Evolutionary conservation across 1,140 invertebrate species (phyloP).

Genomic region (Lepidurus arcticus): DNA sequence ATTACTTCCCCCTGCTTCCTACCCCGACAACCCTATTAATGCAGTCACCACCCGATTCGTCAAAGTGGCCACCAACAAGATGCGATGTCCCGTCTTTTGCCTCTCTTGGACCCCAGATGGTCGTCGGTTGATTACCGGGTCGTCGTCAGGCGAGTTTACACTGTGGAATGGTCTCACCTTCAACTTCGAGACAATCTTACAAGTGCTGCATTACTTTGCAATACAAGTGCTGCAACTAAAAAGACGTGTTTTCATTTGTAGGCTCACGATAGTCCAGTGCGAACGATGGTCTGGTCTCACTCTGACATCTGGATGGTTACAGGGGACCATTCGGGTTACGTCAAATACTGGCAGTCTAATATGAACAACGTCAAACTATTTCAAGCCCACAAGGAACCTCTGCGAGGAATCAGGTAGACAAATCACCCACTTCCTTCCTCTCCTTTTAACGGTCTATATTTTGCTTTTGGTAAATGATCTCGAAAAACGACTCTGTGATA

Average conservation of each 20-base stretch:
- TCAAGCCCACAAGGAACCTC: slow-evolving; percentile 99
- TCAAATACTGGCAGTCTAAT: slow-evolving; percentile 99
- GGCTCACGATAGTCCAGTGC: slow-evolving; percentile 96
- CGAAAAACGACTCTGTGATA: slow-evolving; percentile 27
- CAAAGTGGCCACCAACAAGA: slow-evolving; percentile 95
- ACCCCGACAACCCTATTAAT: slow-evolving; percentile 92
- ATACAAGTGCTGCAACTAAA: slow-evolving; percentile 16
- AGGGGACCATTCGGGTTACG: slow-evolving; percentile 94
- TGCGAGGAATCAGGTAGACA: slow-evolving; percentile 91
- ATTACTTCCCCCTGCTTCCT: slow-evolving; percentile 78
- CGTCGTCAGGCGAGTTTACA: slow-evolving; percentile 98
- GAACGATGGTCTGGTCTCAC: slow-evolving; percentile 99
- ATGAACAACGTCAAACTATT: slow-evolving; percentile 99
- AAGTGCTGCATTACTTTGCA: slow-evolving; percentile 56
- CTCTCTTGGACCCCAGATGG: slow-evolving; percentile 99
- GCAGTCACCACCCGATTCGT: slow-evolving; percentile 72
- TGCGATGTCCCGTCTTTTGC: slow-evolving; percentile 97
- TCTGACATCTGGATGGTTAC: slow-evolving; percentile 99
- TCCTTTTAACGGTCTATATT: slow-evolving; percentile 29
- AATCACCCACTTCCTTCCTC: slow-evolving; percentile 28
- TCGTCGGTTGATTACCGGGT: slow-evolving; percentile 91
- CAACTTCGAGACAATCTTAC: slow-evolving; percentile 99
- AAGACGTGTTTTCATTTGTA: slow-evolving; percentile 46
- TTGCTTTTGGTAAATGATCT: neutral
- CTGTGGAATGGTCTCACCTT: slow-evolving; percentile 99